Conservation (phyloP, 2,113 vertebrate species). For the Onychostruthus taczanowskii region DNA sequence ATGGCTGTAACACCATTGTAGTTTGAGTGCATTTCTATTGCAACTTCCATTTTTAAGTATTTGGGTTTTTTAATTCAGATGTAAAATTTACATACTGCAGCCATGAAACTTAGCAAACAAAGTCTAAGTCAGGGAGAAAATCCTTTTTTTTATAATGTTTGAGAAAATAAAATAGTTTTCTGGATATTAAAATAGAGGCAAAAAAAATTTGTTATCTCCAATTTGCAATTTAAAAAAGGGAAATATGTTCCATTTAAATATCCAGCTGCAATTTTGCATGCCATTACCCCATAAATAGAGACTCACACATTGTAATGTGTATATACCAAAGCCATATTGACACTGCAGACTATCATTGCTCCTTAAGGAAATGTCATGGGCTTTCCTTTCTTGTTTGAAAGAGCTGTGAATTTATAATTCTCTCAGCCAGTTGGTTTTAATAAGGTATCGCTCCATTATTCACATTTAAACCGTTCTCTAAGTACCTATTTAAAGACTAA, state of each 20-base stretch:
- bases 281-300: conserved; percentile 18
- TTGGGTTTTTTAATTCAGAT: not conserved
- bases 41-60: conserved; percentile 5
- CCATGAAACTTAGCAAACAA: not conserved
- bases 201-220: not conserved
- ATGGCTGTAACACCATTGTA: not conserved
- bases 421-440: conserved; percentile 36
- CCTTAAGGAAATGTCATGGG: conserved; percentile 49
- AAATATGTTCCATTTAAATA: not conserved
- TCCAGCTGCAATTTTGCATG: not conserved
- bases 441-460: conserved; percentile 5
- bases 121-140: conserved; percentile 1
- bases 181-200: not conserved
- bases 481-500: conserved; percentile 39
- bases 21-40: not conserved
- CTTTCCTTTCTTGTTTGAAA: conserved; percentile 38
- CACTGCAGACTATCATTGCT: conserved; percentile 43
- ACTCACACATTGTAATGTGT: not conserved
- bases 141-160: not conserved
- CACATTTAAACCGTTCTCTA: not conserved
- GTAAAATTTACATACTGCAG: conserved; percentile 17
- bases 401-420: conserved; percentile 50
- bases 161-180: not conserved
- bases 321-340: conserved; percentile 4
- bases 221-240: not conserved